phyloP scores from a whole-genome alignment of 2,113 vertebrate species.

The Muntiacus muntjak region DNA sequence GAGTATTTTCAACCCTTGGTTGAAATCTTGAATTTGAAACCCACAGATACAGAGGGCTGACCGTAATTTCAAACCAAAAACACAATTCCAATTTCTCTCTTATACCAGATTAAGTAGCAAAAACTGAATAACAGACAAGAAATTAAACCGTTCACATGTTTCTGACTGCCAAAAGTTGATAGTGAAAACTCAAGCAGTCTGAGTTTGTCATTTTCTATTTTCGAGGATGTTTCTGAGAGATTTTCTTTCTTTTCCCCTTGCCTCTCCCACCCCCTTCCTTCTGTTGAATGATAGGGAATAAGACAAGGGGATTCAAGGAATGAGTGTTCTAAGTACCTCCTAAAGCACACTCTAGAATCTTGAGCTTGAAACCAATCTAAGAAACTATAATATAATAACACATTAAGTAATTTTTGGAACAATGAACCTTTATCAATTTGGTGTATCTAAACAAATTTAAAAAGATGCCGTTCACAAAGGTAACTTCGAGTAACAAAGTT shows the following conservation, averaged over 20 bases:
- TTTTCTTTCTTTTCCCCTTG: not conserved
- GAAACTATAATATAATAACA: not conserved
- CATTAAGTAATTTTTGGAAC: not conserved
- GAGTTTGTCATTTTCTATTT: not conserved
- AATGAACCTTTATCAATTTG: not conserved
- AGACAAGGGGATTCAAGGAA: not conserved
- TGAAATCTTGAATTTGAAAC: not conserved
- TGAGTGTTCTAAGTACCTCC: not conserved
- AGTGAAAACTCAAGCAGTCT: not conserved
- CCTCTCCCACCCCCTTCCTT: not conserved
- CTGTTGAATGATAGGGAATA: not conserved
- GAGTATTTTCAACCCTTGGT: not conserved
- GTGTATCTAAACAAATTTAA: not conserved
- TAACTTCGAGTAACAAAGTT: not conserved
- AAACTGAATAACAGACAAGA: not conserved
- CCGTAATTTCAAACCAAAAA: not conserved
- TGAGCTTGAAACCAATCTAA: not conserved
- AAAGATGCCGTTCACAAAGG: not conserved
- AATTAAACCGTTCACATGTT: not conserved
- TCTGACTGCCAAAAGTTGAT: not conserved
- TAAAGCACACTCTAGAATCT: not conserved
- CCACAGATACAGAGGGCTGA: not conserved
- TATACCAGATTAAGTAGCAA: not conserved
- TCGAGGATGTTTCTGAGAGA: not conserved
- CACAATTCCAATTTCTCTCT: not conserved